These are phyloP conservation scores for Rhadinocentrus ornatus DNA, from an alignment of 2,797 vertebrate genomes.

Conservation along the genomic window DNA sequence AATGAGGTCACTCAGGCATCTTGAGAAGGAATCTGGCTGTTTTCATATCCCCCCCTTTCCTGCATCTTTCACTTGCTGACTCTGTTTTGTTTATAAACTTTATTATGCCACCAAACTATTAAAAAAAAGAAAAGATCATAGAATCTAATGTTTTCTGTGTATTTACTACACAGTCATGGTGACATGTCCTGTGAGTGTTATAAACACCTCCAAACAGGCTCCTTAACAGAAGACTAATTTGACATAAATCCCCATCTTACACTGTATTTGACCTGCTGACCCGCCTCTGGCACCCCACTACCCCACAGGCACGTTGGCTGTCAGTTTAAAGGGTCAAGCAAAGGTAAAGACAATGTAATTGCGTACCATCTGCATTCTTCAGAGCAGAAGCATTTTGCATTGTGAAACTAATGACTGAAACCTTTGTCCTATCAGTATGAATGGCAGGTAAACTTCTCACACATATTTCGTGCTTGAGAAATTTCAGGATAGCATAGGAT, in stretches of 20 bases:
- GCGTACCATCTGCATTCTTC: slow-evolving; percentile 75
- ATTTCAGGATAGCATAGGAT: slow-evolving; percentile 28
- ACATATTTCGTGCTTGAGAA: slow-evolving; percentile 36
- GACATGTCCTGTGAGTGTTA: slow-evolving; percentile 35
- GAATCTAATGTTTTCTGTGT: slow-evolving; percentile 1
- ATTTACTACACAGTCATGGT: slow-evolving; percentile 22
- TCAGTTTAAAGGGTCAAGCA: slow-evolving; percentile 80
- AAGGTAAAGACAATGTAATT: slow-evolving; percentile 76
- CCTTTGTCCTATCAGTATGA: slow-evolving; percentile 27
- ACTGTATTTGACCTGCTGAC: slow-evolving; percentile 76
- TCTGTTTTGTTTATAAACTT: not conserved
- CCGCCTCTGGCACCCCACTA: slow-evolving; percentile 62
- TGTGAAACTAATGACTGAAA: slow-evolving; percentile 66
- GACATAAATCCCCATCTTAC: slow-evolving; percentile 78
- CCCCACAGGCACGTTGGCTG: slow-evolving; percentile 75
- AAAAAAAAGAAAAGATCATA: not conserved
- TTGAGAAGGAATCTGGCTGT: not conserved
- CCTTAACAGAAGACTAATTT: slow-evolving; percentile 76
- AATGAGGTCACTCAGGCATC: slow-evolving; percentile 4
- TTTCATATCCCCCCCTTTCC: not conserved
- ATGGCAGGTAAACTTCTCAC: slow-evolving; percentile 43
- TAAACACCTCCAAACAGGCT: slow-evolving; percentile 50
- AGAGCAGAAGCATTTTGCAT: slow-evolving; percentile 57
- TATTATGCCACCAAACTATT: not conserved
- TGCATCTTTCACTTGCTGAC: not conserved